Conservation (phyloP, 2,888 invertebrate species). For the Sialis fuliginosa region DNA sequence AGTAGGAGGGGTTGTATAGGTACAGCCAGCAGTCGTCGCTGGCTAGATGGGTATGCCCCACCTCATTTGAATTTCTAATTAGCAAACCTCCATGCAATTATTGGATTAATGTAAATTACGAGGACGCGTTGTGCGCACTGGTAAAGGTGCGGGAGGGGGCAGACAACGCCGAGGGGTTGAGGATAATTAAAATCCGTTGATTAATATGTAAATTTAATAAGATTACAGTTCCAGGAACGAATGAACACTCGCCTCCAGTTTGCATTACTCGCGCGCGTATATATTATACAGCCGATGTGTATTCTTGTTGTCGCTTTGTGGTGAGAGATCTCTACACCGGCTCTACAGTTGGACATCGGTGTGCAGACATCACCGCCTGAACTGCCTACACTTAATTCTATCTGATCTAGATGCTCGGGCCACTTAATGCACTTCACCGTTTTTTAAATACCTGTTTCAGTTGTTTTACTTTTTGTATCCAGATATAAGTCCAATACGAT, state of each 20-base stretch:
- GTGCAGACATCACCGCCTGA: too few relatives aligned
- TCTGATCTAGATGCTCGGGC: too few relatives aligned
- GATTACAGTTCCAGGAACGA: conserved; percentile 89
- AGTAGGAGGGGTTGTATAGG: conserved; percentile 12
- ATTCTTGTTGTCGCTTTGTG: too few relatives aligned
- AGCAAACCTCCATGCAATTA: conserved; percentile 85
- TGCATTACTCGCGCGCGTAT: conserved; percentile 1
- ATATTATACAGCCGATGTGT: too few relatives aligned
- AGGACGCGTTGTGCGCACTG: conserved; percentile 42
- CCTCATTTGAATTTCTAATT: conserved; percentile 85
- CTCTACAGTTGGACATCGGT: too few relatives aligned
- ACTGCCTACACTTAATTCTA: too few relatives aligned
- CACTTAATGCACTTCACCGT: too few relatives aligned
- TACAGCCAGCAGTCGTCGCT: conserved; percentile 26
- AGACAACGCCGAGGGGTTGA: conserved; percentile 30
- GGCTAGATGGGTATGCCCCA: conserved; percentile 42
- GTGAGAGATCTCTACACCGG: too few relatives aligned
- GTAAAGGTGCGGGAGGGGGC: conserved; percentile 7
- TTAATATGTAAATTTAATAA: conserved; percentile 98
- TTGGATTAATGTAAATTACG: conserved; percentile 87
- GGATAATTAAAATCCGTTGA: conserved; percentile 96
- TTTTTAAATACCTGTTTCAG: too few relatives aligned
- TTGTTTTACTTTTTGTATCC: too few relatives aligned
- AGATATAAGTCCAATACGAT: too few relatives aligned
- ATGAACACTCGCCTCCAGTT: conserved; percentile 20